These are phyloP conservation scores for Cephalopholis sonnerati DNA, from an alignment of 2,113 vertebrate genomes.

Conservation along the genomic window DNA sequence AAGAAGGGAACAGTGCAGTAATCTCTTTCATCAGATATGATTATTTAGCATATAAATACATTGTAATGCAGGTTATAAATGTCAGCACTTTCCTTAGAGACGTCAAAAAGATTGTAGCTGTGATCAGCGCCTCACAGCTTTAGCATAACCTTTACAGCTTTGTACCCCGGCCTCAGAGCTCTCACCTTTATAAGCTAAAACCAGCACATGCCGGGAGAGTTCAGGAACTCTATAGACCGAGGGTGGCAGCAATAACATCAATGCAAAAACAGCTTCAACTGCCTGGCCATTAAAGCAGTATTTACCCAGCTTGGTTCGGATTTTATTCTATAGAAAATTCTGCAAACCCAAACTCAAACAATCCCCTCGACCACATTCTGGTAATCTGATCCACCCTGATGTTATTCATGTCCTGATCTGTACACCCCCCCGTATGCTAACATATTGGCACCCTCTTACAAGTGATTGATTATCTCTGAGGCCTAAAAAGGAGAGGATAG, in stretches of 20 bases:
- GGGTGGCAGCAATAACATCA: slow-evolving; percentile 75
- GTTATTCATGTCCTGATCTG: slow-evolving; percentile 73
- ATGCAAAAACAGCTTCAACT: slow-evolving; percentile 75
- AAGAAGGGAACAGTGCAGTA: neutral
- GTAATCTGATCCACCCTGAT: slow-evolving; percentile 70
- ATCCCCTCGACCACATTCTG: slow-evolving; percentile 66
- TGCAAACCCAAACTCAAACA: slow-evolving; percentile 76
- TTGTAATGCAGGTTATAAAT: slow-evolving; percentile 29
- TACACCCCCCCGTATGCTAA: slow-evolving; percentile 61
- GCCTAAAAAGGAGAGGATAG: slow-evolving; percentile 53
- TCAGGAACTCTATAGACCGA: slow-evolving; percentile 65
- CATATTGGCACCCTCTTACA: slow-evolving; percentile 79
- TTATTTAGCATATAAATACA: slow-evolving; percentile 48
- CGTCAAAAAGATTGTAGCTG: slow-evolving; percentile 5
- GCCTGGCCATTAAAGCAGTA: slow-evolving; percentile 70
- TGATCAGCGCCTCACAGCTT: slow-evolving; percentile 30
- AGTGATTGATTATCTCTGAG: slow-evolving; percentile 79
- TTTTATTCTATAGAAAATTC: slow-evolving; percentile 73
- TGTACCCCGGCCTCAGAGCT: neutral
- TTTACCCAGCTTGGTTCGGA: slow-evolving; percentile 79
- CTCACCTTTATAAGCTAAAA: slow-evolving; percentile 38
- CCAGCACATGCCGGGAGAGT: slow-evolving; percentile 44
- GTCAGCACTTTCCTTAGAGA: slow-evolving; percentile 49
- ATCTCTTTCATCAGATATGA: slow-evolving; percentile 42
- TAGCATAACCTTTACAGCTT: slow-evolving; percentile 28